phyloP scores from a whole-genome alignment of 2,113 vertebrate genomes.

The Glaucomys volans region DNA sequence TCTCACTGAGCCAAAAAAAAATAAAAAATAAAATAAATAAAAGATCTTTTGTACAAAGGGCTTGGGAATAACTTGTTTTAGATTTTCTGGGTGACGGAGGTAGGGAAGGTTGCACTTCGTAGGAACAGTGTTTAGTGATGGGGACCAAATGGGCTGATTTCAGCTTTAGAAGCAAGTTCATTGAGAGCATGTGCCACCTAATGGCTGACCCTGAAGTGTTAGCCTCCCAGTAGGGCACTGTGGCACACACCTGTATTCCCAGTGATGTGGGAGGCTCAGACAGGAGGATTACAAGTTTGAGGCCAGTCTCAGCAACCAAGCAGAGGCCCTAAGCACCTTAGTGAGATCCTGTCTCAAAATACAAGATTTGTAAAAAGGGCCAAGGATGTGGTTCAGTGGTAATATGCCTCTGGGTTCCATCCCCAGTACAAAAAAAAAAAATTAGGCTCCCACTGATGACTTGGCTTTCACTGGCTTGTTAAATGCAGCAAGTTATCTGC shows the following conservation, averaged over 20 bases:
- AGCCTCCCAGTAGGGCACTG: no score
- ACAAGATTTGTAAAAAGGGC: no score
- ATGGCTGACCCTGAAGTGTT: background rate
- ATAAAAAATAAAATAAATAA: no score
- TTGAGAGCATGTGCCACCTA: no score
- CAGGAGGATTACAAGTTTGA: no score
- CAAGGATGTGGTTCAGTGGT: no score
- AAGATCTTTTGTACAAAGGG: background rate
- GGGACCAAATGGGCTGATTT: background rate
- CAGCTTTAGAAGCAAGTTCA: background rate
- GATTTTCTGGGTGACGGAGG: background rate
- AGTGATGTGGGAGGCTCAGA: no score
- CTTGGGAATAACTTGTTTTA: background rate
- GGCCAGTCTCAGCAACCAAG: no score
- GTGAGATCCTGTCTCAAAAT: no score
- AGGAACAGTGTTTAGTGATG: background rate
- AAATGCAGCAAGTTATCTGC: background rate
- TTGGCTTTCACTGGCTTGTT: background rate
- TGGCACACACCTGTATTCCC: no score
- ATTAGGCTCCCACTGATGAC: background rate
- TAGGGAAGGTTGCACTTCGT: background rate
- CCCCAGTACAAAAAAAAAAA: background rate
- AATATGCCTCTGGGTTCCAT: no score
- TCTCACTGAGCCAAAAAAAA: background rate
- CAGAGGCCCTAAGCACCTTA: no score